Conservation (phyloP, 2,113 vertebrate genomes). For the Pagrus major region DNA sequence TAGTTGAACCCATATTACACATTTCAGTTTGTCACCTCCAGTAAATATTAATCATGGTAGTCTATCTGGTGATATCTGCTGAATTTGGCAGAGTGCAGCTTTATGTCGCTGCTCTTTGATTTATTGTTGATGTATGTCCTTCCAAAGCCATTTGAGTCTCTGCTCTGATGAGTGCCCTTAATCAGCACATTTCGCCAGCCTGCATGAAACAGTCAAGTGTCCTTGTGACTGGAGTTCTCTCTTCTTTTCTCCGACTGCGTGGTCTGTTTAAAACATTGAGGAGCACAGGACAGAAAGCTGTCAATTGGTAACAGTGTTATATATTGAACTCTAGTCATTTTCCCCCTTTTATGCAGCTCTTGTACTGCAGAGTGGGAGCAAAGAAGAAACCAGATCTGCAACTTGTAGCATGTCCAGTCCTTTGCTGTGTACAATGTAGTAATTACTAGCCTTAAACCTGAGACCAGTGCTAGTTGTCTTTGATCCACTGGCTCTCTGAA, state of each 20-base stretch:
- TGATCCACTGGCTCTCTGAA: conserved; percentile 11
- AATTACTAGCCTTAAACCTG: conserved; percentile 23
- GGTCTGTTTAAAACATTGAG: neutral
- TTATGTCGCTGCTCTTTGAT: conserved; percentile 50
- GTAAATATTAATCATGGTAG: conserved; percentile 23
- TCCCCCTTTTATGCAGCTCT: neutral
- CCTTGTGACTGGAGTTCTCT: conserved; percentile 45
- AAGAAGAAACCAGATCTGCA: conserved; percentile 8
- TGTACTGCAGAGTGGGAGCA: neutral
- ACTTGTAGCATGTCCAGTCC: conserved; percentile 7
- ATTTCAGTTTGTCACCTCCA: conserved; percentile 12
- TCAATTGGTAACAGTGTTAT: conserved; percentile 12
- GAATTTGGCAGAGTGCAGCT: conserved; percentile 40
- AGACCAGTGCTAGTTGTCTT: neutral
- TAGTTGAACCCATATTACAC: neutral
- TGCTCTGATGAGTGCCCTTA: conserved; percentile 62
- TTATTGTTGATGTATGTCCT: conserved; percentile 66
- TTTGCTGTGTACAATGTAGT: neutral
- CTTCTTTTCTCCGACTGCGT: conserved; percentile 3
- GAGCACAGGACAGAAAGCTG: conserved; percentile 7
- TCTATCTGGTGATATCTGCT: conserved; percentile 19
- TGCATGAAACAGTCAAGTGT: conserved; percentile 43
- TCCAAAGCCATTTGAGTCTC: conserved; percentile 62
- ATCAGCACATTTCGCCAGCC: conserved; percentile 67
- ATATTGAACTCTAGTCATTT: conserved; percentile 10